A percentile compares a stretch with the other conserved stretches of the same genome.
Evolutionary conservation across 2,888 invertebrate species (phyloP).

Genomic region (Pemphredon lugubris): DNA sequence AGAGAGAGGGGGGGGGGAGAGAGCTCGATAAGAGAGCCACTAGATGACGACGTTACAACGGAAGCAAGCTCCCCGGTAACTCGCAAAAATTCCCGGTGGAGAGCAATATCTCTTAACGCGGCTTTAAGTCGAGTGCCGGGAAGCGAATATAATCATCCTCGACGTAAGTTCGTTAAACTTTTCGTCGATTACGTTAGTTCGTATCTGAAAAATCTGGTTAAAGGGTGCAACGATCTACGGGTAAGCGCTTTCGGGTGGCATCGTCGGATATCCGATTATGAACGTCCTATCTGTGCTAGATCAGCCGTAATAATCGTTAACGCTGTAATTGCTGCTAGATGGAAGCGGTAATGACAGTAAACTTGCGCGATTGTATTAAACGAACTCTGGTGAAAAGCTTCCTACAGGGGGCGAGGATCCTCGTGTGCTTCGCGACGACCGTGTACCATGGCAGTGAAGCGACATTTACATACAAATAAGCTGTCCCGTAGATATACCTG

Average conservation of each 20-base stretch:
- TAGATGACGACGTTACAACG: too few species aligned
- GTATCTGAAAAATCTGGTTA: constrained; percentile 49
- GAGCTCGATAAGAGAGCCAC: too few species aligned
- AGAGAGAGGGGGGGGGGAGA: too few species aligned
- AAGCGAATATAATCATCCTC: constrained; percentile 6
- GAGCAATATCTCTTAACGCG: too few species aligned
- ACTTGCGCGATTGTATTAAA: constrained; percentile 66
- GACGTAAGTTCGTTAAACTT: constrained; percentile 18
- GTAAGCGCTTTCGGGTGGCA: constrained; percentile 30
- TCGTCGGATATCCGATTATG: constrained; percentile 35
- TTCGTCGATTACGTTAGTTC: constrained; percentile 3
- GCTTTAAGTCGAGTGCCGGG: too few species aligned
- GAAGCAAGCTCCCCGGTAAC: too few species aligned
- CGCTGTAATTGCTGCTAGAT: constrained; percentile 52
- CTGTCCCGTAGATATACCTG: constrained; percentile 67
- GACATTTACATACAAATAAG: constrained; percentile 75
- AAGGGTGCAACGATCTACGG: constrained; percentile 17
- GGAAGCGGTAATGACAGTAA: constrained; percentile 57
- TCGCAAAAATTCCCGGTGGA: too few species aligned
- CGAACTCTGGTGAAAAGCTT: constrained; percentile 55
- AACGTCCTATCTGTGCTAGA: constrained; percentile 49
- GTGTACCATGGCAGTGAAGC: constrained; percentile 50
- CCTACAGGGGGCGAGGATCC: constrained; percentile 29
- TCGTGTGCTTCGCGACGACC: constrained; percentile 28
- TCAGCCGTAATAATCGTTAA: constrained; percentile 61